These are phyloP conservation scores for Drosophila ogumai DNA, from an alignment of 1,140 invertebrate genomes.

Conservation along the genomic window DNA sequence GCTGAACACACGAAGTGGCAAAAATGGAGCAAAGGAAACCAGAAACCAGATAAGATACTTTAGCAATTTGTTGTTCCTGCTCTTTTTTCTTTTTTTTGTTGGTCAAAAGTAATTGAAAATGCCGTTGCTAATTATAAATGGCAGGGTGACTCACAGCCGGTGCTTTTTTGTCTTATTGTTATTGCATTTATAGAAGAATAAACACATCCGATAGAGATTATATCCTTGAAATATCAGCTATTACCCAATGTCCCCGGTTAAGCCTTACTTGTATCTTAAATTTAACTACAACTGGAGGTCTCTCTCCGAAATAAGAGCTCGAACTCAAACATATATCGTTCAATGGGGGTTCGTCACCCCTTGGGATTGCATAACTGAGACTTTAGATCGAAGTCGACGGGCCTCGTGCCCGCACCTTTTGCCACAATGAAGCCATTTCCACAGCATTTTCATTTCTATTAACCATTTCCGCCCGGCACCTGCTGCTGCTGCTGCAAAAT, in stretches of 20 bases:
- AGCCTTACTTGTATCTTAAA: neutral
- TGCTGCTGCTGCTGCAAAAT: constrained; percentile 32
- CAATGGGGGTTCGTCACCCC: neutral
- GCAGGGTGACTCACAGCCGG: constrained; percentile 30
- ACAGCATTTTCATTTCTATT: constrained; percentile 39
- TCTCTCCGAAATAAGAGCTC: neutral
- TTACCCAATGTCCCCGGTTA: neutral
- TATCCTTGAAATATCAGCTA: neutral
- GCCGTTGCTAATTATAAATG: constrained; percentile 67
- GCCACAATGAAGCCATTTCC: constrained; percentile 60
- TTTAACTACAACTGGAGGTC: neutral
- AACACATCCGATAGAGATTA: neutral
- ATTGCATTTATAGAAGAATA: neutral
- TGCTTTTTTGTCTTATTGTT: constrained; percentile 3
- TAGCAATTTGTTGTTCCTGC: constrained; percentile 37
- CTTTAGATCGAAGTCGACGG: constrained; percentile 4
- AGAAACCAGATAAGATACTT: constrained; percentile 77
- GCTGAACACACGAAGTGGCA: constrained; percentile 32
- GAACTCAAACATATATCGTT: neutral
- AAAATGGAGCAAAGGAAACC: constrained; percentile 62
- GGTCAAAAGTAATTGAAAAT: constrained; percentile 69
- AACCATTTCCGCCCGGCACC: constrained; percentile 49
- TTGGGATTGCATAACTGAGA: constrained; percentile 25
- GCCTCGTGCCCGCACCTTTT: constrained; percentile 14
- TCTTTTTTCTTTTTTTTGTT: constrained; percentile 12